Evolutionary conservation across 2,797 vertebrate species (phyloP).

Genomic region (Varecia variegata): DNA sequence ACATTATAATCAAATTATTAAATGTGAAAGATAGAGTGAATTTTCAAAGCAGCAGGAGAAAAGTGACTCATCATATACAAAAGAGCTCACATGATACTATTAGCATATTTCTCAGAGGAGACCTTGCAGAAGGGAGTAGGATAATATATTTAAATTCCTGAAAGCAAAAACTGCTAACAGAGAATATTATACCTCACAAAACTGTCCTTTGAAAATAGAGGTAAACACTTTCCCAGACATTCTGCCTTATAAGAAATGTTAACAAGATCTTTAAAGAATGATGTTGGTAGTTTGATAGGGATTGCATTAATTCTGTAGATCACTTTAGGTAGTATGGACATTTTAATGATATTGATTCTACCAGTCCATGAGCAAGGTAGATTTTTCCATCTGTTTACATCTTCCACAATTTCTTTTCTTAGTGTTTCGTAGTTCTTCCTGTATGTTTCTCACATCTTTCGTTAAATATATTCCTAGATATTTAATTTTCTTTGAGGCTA

Average conservation of each 20-base stretch:
- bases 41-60: not conserved
- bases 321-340: no score
- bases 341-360: no score
- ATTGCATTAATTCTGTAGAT: no score
- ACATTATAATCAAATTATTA: not conserved
- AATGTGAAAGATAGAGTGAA: not conserved
- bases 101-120: not conserved
- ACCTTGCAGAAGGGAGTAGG: not conserved
- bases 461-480: no score
- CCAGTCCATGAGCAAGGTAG: no score
- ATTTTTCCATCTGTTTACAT: no score
- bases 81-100: not conserved
- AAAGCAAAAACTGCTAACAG: not conserved
- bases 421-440: no score
- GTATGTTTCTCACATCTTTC: no score
- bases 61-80: not conserved
- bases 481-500: no score
- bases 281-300: no score
- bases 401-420: no score
- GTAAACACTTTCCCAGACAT: not conserved
- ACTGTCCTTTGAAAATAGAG: not conserved
- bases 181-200: not conserved
- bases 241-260: not conserved
- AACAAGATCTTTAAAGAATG: not conserved
- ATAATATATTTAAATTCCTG: not conserved